phyloP scores from a whole-genome alignment of 35 echinoderm and acorn worm species.

The Diadema setosum region DNA sequence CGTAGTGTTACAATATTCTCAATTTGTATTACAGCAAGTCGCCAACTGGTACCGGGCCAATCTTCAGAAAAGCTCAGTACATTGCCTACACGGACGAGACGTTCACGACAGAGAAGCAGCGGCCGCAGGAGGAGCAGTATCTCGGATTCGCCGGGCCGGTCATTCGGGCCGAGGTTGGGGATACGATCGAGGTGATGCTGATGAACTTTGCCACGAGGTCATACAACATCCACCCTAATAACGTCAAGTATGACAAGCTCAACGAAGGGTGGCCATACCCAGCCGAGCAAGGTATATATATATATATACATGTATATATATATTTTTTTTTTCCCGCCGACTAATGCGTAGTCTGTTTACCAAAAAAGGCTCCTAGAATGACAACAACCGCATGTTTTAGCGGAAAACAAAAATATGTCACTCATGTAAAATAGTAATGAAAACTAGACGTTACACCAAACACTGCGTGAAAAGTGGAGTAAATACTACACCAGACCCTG shows the following conservation, averaged over 20 bases:
- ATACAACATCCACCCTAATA: slow-evolving; percentile 60
- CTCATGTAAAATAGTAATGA: no score
- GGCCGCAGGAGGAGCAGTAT: slow-evolving; percentile 1
- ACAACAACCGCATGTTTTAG: no score
- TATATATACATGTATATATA: no score
- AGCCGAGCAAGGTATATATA: slow-evolving; percentile 21
- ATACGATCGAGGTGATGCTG: slow-evolving; percentile 64
- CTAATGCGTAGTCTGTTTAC: no score
- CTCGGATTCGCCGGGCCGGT: slow-evolving; percentile 73
- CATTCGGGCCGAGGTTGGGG: slow-evolving; percentile 77
- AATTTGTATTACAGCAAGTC: background rate
- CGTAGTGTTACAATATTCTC: no score
- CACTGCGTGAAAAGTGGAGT: no score
- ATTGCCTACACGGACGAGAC: slow-evolving; percentile 60
- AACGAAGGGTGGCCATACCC: slow-evolving; percentile 65
- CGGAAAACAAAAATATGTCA: no score
- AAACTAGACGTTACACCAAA: no score
- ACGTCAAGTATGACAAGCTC: slow-evolving; percentile 58
- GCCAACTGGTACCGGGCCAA: background rate
- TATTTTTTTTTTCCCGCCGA: no score
- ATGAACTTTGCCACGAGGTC: slow-evolving; percentile 19
- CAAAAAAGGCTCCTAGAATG: no score
- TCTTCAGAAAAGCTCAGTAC: slow-evolving; percentile 56
- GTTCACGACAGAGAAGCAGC: background rate
- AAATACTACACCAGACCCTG: no score